Evolutionary conservation across 2,888 invertebrate genomes (phyloP).

Genomic region (Dicyrtomina minuta): DNA sequence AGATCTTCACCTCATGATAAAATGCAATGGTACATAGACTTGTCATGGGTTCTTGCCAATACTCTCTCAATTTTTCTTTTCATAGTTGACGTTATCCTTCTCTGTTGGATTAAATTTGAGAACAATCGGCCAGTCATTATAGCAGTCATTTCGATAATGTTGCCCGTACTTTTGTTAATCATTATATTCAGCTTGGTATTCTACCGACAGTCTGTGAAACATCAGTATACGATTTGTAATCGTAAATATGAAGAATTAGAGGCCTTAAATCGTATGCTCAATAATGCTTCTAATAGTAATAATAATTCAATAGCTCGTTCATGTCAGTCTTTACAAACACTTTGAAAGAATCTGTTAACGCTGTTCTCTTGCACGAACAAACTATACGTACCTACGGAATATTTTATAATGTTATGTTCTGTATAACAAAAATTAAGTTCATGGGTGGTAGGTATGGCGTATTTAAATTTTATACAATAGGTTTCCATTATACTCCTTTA

Average conservation of each 20-base stretch:
- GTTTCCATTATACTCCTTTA: no score
- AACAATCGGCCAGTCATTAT: constrained; percentile 38
- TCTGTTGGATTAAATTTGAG: constrained; percentile 51
- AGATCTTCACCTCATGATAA: constrained; percentile 31
- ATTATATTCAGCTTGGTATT: constrained; percentile 49
- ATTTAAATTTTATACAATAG: no score
- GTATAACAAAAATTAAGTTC: no score
- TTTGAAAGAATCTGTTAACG: no score
- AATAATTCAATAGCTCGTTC: constrained; percentile 15
- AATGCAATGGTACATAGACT: constrained; percentile 34
- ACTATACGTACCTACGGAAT: background rate
- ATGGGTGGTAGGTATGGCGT: no score
- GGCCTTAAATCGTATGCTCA: constrained; percentile 13
- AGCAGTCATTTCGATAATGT: constrained; percentile 41
- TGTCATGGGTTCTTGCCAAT: constrained; percentile 47
- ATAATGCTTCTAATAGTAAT: background rate
- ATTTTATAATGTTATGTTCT: no score
- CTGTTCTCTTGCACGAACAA: no score
- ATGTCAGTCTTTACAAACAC: background rate
- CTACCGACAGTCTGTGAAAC: constrained; percentile 48
- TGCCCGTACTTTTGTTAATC: constrained; percentile 46
- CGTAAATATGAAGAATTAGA: constrained; percentile 41
- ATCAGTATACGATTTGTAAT: constrained; percentile 43
- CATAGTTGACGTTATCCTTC: constrained; percentile 48
- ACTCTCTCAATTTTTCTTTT: constrained; percentile 49